Evolutionary conservation across 1,140 invertebrate species (phyloP).

Genomic region (Drosophila sulfurigaster): DNA sequence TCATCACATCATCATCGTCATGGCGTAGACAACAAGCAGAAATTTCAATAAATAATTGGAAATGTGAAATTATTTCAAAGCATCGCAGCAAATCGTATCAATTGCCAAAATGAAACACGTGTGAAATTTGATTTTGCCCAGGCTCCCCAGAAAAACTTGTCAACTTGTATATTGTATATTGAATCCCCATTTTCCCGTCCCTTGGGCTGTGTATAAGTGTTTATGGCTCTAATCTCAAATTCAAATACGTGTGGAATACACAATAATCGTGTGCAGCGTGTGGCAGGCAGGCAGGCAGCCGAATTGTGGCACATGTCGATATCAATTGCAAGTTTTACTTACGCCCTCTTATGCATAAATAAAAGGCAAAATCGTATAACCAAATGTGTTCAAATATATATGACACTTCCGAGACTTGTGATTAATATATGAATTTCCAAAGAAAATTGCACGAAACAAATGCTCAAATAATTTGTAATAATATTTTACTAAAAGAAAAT

Average conservation of each 20-base stretch:
- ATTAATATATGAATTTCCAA: background rate
- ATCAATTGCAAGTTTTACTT: slow-evolving; percentile 23
- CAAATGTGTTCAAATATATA: background rate
- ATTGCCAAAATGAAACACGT: slow-evolving; percentile 41
- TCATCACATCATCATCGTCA: background rate
- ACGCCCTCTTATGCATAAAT: background rate
- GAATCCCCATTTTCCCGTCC: background rate
- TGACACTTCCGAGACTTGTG: background rate
- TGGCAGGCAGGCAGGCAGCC: background rate
- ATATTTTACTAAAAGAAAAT: too few relatives aligned
- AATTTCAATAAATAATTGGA: slow-evolving; percentile 52
- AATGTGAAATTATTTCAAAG: slow-evolving; percentile 60
- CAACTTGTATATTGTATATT: background rate
- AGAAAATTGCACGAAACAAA: background rate
- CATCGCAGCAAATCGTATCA: slow-evolving; percentile 32
- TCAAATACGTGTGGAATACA: slow-evolving; percentile 21
- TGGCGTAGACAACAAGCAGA: slow-evolving; percentile 9
- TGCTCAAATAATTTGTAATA: too few relatives aligned
- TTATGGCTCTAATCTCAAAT: slow-evolving; percentile 21
- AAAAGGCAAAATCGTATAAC: background rate
- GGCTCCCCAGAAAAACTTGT: slow-evolving; percentile 19
- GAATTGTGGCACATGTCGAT: slow-evolving; percentile 28
- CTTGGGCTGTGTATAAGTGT: background rate
- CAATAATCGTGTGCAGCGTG: slow-evolving; percentile 9
- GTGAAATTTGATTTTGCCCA: slow-evolving; percentile 38